A percentile compares a stretch with the other conserved stretches of the same genome.
Evolutionary conservation across 2,797 vertebrate genomes (phyloP).

Genomic region (Esox lucius): DNA sequence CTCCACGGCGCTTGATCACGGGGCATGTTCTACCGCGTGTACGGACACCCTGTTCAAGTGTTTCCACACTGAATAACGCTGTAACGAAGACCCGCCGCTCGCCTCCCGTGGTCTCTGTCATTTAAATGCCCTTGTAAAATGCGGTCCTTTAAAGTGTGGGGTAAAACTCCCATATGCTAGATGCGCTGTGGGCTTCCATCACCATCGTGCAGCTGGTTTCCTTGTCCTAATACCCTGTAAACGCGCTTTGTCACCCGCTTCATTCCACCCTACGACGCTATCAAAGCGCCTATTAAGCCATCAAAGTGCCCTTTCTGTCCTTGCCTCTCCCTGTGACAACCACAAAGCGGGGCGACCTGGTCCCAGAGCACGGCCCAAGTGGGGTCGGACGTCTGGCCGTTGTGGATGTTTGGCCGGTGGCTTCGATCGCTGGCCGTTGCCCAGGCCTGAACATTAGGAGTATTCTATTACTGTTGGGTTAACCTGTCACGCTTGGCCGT

Average conservation of each 20-base stretch:
- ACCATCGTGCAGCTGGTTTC: constrained; percentile 31
- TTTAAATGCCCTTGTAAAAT: constrained; percentile 1
- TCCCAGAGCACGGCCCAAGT: neutral
- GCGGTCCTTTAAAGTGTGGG: constrained; percentile 2
- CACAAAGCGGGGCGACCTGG: neutral
- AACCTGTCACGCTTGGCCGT: constrained; percentile 68
- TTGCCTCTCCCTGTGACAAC: constrained; percentile 38
- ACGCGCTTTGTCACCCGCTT: constrained; percentile 42
- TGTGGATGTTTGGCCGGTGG: constrained; percentile 30
- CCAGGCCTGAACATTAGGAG: constrained; percentile 50
- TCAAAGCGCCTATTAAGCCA: constrained; percentile 64
- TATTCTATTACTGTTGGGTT: constrained; percentile 69
- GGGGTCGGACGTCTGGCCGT: neutral
- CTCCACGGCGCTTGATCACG: constrained; percentile 55
- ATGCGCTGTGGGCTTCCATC: neutral
- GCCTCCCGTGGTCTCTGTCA: neutral
- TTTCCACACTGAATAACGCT: constrained; percentile 38
- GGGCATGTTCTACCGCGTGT: constrained; percentile 48
- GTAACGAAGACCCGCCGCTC: neutral
- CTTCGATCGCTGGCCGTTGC: constrained; percentile 34
- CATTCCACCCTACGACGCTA: constrained; percentile 61
- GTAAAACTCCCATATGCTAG: neutral
- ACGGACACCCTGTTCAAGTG: constrained; percentile 24
- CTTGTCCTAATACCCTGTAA: constrained; percentile 23
- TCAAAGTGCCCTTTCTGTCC: constrained; percentile 65